These are phyloP conservation scores for Diarsia mendica DNA, from an alignment of 2,888 invertebrate genomes.

Conservation along the genomic window DNA sequence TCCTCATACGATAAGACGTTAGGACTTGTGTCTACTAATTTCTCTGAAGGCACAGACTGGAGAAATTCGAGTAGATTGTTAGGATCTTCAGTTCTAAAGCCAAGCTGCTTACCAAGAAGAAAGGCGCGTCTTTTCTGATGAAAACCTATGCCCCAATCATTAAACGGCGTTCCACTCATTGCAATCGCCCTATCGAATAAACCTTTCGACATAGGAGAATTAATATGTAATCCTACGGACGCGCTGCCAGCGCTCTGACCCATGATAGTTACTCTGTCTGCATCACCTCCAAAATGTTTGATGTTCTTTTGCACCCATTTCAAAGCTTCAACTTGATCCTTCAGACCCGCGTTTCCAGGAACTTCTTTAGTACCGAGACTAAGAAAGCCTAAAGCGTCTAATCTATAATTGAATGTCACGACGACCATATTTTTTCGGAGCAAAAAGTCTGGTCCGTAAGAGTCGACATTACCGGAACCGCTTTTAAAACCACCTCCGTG, in stretches of 20 bases:
- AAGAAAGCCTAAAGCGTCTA: slow-evolving; percentile 42
- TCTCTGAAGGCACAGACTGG: slow-evolving; percentile 18
- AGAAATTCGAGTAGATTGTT: slow-evolving; percentile 28
- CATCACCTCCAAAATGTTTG: slow-evolving; percentile 33
- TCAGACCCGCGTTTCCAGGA: slow-evolving; percentile 46
- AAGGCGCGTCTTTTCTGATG: slow-evolving; percentile 34
- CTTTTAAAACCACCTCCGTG: slow-evolving; percentile 29
- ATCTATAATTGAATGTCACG: slow-evolving; percentile 43
- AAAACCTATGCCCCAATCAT: slow-evolving; percentile 18
- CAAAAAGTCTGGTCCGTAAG: slow-evolving; percentile 33
- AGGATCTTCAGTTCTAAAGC: slow-evolving; percentile 21
- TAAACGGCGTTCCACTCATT: slow-evolving; percentile 27
- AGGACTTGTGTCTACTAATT: slow-evolving; percentile 29
- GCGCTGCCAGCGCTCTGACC: slow-evolving; percentile 44
- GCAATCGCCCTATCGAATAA: slow-evolving; percentile 41
- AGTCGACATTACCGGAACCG: slow-evolving; percentile 35
- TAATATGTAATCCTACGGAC: slow-evolving; percentile 26
- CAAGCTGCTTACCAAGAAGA: slow-evolving; percentile 30
- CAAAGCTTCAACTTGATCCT: slow-evolving; percentile 41
- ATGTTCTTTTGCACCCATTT: slow-evolving; percentile 44
- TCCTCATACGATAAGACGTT: slow-evolving; percentile 37
- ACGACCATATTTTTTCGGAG: slow-evolving; percentile 21
- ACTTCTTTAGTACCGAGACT: slow-evolving; percentile 20
- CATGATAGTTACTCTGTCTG: slow-evolving; percentile 30
- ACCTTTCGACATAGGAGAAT: slow-evolving; percentile 35